These are phyloP conservation scores for Ephydatia muelleri DNA, from an alignment of 37 sponge, comb jelly and placozoan species.

Conservation along the genomic window DNA sequence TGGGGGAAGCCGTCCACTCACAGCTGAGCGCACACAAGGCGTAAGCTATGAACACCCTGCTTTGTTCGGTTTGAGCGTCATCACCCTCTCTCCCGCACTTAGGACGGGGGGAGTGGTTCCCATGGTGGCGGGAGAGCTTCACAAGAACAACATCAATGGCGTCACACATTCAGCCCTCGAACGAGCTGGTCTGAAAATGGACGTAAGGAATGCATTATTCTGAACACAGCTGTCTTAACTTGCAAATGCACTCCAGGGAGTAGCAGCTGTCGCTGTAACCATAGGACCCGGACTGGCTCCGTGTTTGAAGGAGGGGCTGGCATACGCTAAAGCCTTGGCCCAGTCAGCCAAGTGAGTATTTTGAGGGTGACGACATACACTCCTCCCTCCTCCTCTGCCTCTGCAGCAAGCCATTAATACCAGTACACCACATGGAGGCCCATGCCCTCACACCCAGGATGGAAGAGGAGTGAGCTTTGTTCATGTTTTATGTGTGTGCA, in stretches of 20 bases:
- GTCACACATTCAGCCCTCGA: conserved; percentile 52
- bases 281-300: conserved; percentile 77
- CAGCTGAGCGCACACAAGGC: conserved; percentile 44
- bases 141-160: conserved; percentile 38
- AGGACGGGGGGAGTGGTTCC: conserved; percentile 78
- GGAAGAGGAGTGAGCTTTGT: conserved; percentile 32
- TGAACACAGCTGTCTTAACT: not conserved
- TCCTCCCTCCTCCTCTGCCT: not conserved
- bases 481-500: not conserved
- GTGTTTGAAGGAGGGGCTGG: conserved; percentile 61
- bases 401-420: conserved; percentile 75
- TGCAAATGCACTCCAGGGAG: conserved; percentile 23
- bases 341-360: conserved; percentile 18
- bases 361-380: not conserved
- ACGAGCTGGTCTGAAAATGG: conserved; percentile 40
- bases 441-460: conserved; percentile 80
- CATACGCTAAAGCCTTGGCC: conserved; percentile 49
- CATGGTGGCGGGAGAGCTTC: conserved; percentile 42
- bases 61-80: too few species aligned
- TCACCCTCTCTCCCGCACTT: not conserved
- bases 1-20: conserved; percentile 55
- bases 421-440: conserved; percentile 90
- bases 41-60: conserved; percentile 28
- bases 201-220: too few species aligned
- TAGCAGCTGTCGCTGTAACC: conserved; percentile 74